Conservation (phyloP, 2,888 invertebrate species). For the Neoascia interrupta region DNA sequence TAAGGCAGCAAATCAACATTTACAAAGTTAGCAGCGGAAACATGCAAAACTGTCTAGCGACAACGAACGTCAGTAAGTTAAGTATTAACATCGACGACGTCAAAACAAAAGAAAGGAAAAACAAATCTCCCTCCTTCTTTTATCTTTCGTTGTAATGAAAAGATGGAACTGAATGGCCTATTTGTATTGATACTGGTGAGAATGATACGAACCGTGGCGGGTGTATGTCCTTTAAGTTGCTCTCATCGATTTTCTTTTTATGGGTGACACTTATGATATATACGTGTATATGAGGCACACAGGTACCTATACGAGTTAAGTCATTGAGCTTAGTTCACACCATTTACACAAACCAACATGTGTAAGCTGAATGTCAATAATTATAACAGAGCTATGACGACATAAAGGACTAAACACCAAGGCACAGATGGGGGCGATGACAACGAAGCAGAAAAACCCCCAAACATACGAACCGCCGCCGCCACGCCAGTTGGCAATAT, state of each 20-base stretch:
- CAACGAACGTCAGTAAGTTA: too few species aligned
- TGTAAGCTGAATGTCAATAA: conserved; percentile 15
- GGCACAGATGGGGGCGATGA: not conserved
- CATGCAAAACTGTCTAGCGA: too few species aligned
- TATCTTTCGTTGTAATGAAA: not conserved
- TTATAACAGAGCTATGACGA: conserved; percentile 29
- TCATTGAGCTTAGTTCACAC: conserved; percentile 3
- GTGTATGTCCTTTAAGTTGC: conserved; percentile 5
- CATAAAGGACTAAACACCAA: not conserved
- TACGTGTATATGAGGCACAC: not conserved
- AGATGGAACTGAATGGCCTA: conserved; percentile 17
- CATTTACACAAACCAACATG: conserved; percentile 14
- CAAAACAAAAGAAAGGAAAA: not conserved
- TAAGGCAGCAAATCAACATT: too few species aligned
- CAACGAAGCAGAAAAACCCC: not conserved
- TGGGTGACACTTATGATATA: conserved; percentile 11
- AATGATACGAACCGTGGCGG: not conserved
- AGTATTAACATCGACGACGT: too few species aligned
- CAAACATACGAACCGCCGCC: too few species aligned
- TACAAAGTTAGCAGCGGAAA: too few species aligned
- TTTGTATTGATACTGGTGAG: conserved; percentile 11
- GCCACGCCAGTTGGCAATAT: too few species aligned
- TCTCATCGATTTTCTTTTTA: conserved; percentile 34
- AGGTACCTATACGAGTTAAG: not conserved
- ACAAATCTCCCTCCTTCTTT: not conserved